Base-by-base conservation (phyloP, 2,888 invertebrate genomes). In the Neoitamus cyanurus region DNA sequence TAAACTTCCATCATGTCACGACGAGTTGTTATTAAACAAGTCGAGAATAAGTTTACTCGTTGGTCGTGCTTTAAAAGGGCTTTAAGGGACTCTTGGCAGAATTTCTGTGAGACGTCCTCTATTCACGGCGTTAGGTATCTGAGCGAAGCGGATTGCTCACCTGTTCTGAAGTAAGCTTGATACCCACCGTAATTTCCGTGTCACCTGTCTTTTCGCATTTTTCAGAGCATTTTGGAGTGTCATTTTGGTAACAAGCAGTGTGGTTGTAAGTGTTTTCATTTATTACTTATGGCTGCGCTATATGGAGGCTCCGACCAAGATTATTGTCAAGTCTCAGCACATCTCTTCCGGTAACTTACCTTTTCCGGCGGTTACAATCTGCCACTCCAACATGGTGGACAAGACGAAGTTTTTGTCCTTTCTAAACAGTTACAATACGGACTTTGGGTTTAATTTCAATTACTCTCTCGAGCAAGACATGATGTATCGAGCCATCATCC, bases 51-150 rank as follows among this genome's bases (percentile, higher is more conserved):
- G 9, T 46, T 28, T n/a, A 46, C 31, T 69, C 80, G 72, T 2
- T 85, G 84, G 85, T 46, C 46, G 46, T 84, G 85, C 28, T 82
- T 85, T 42, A 80, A 75, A 82, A 82, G 58, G 20, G 70, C 83
- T 68, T 69, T 69, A 11, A 28, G 9, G 37, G 15, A 36, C 68
- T 70, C 25, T 15, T 83, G 69, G 83, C 11, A 28, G 1, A 37
- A 25, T 25, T 83, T 83, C 37, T 15, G 42, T 1, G 69, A 83
- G 15, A 31, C 83, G 15, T 36, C 69, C 13, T 70, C 69, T 6
- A 37, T 83, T 11, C 83, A 69, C 28, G 69, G 69, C 7, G 28
- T 83, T 20, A 36, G 28, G n/a, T 42, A 84, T 58, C 34, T 85
- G n/a, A 69, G 82, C 11, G 28, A 34, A 58, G 6, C 9, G 11